phyloP scores from a whole-genome alignment of 2,888 invertebrate species.

The Pheosia gnoma region DNA sequence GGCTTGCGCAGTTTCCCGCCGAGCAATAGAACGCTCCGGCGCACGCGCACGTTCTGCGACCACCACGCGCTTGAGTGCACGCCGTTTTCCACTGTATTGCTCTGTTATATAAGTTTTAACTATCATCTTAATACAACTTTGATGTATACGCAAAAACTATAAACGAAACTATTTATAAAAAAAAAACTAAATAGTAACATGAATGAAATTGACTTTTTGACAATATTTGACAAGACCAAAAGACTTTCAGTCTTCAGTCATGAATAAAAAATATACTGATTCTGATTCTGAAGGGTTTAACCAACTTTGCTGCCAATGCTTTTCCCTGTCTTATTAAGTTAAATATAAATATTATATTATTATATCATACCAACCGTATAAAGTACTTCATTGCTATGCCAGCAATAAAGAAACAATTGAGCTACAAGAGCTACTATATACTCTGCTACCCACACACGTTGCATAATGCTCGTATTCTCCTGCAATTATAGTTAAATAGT shows the following conservation, averaged over 20 bases:
- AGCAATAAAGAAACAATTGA: constrained; percentile 76
- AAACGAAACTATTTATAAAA: too few species aligned
- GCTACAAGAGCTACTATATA: constrained; percentile 72
- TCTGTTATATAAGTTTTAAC: constrained; percentile 50
- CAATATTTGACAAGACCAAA: too few species aligned
- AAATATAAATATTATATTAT: too few species aligned
- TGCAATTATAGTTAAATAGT: constrained; percentile 33
- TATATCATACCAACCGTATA: constrained; percentile 53
- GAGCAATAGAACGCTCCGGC: constrained; percentile 56
- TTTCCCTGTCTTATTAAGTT: too few species aligned
- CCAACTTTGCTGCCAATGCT: too few species aligned
- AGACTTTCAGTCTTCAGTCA: too few species aligned
- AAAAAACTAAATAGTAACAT: too few species aligned
- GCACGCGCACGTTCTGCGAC: constrained; percentile 49
- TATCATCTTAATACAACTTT: too few species aligned
- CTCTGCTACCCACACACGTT: constrained; percentile 71
- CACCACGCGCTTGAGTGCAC: constrained; percentile 68
- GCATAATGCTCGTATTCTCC: constrained; percentile 62
- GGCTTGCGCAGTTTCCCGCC: constrained; percentile 58
- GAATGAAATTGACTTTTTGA: too few species aligned
- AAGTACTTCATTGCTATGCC: constrained; percentile 75
- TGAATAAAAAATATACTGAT: too few species aligned
- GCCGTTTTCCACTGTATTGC: constrained; percentile 55
- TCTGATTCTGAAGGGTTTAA: too few species aligned
- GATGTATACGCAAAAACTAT: too few species aligned